phyloP scores from a whole-genome alignment of 2,888 invertebrate species.

The Andrena fulva region DNA sequence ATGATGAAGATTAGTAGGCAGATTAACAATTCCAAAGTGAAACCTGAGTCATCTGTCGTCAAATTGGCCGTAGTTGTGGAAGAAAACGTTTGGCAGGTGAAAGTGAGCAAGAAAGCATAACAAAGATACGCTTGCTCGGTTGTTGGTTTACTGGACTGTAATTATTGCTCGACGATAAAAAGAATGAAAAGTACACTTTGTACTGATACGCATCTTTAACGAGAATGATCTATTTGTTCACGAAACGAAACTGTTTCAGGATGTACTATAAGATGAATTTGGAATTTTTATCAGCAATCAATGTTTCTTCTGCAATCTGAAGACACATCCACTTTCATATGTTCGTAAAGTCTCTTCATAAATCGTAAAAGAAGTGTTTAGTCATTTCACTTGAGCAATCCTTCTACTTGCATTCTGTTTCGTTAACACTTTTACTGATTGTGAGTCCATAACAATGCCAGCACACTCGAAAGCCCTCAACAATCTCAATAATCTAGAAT shows the following conservation, averaged over 20 bases:
- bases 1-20: background rate
- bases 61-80: background rate
- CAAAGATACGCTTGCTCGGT: constrained; percentile 30
- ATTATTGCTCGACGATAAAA: constrained; percentile 31
- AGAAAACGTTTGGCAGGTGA: constrained; percentile 46
- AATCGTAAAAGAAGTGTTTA: too few relatives aligned
- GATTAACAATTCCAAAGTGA: background rate
- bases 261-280: background rate
- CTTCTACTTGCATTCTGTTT: background rate
- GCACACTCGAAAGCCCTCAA: too few relatives aligned
- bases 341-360: too few relatives aligned
- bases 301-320: background rate
- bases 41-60: constrained; percentile 4
- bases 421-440: too few relatives aligned
- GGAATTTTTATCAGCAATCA: background rate
- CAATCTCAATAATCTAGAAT: too few relatives aligned
- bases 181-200: constrained; percentile 15
- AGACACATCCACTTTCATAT: background rate
- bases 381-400: background rate
- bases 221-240: background rate
- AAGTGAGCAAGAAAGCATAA: constrained; percentile 55
- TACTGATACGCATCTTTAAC: background rate
- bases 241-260: background rate
- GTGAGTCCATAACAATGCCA: too few relatives aligned
- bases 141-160: constrained; percentile 36